Base-by-base conservation (phyloP, 1,140 invertebrate genomes). In the Lordiphosa clarofinis region DNA sequence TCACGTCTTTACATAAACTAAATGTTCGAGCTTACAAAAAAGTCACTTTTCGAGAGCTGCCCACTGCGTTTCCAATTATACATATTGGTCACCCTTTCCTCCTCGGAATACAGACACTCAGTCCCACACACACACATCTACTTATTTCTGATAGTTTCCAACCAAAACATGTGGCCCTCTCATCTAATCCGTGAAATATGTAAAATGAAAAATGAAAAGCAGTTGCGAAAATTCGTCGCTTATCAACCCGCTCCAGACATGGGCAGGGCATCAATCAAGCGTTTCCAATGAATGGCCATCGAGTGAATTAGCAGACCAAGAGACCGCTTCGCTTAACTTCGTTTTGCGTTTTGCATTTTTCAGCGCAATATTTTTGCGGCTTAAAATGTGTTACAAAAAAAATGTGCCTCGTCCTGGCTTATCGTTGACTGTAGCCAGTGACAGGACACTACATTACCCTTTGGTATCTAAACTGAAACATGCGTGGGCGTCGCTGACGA, bases 221-320 rank as follows among this genome's bases (percentile, higher is more conserved):
- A 28, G 36, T 24, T 36, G 19, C 19, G 63, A 28, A 38, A 36
- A 78, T 57, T 62, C 52, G 52, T 53, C 53, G 70, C 79, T 86
- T 86, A 86, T 86, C 79, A 66, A 71, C 56, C 33, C 36, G 48
- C 63, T 47, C 64, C 79, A 86, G 79, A 86, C 79, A 79, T 67
- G 73, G 58, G 66, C 66, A 56, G 63, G 70, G 74, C 79, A 86
- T 86, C 79, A 86, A 86, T 86, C 79, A 86, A 86, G 73, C 59
- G 60, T 86, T 86, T 86, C 79, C 79, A 86, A 86, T 86, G 79
- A 86, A 86, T 86, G 79, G 79, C 79, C 79, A 86, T 86, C 79
- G 79, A 79, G 59, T 68, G 73, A 79, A 79, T 86, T 86, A 74
- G 72, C 72, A 62, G 62, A 59, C 73, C 69, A 78, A 63, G 65